A percentile compares a stretch with the other conserved stretches of the same genome.
Conservation (phyloP, 35 echinoderm and acorn worm genomes). For the Chiridota heheva region DNA sequence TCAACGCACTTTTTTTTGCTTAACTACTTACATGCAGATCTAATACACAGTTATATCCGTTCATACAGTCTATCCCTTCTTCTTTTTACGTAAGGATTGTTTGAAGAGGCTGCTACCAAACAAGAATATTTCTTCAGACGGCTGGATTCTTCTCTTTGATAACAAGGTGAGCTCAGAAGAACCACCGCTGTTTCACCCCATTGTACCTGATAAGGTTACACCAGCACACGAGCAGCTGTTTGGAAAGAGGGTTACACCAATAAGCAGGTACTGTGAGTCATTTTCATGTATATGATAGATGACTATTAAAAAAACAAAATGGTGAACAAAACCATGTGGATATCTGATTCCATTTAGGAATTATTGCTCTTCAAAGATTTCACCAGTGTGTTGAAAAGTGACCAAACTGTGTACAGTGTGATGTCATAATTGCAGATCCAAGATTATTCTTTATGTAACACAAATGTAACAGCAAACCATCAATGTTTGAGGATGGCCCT, state of each 20-base stretch:
- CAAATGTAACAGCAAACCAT: not conserved
- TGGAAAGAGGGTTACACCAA: constrained; percentile 59
- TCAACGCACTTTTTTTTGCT: not conserved
- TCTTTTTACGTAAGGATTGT: constrained; percentile 4
- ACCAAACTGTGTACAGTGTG: no score
- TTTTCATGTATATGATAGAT: no score
- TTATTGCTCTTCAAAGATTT: no score
- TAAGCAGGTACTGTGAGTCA: constrained; percentile 71
- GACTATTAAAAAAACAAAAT: no score
- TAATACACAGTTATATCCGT: not conserved
- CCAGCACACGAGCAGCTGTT: constrained; percentile 57
- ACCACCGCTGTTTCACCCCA: constrained; percentile 58
- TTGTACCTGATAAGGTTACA: constrained; percentile 44
- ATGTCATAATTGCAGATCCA: no score
- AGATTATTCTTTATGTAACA: no score
- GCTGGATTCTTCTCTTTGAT: constrained; percentile 90
- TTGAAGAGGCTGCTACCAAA: constrained; percentile 33
- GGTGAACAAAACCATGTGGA: no score
- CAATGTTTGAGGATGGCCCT: not conserved
- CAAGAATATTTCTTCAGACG: constrained; percentile 44
- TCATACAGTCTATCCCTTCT: not conserved
- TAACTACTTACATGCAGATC: not conserved
- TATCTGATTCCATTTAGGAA: no score
- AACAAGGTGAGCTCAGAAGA: constrained; percentile 74
- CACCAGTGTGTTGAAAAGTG: no score